Base-by-base conservation (phyloP, 2,113 vertebrate species). In the Candoia aspera region DNA sequence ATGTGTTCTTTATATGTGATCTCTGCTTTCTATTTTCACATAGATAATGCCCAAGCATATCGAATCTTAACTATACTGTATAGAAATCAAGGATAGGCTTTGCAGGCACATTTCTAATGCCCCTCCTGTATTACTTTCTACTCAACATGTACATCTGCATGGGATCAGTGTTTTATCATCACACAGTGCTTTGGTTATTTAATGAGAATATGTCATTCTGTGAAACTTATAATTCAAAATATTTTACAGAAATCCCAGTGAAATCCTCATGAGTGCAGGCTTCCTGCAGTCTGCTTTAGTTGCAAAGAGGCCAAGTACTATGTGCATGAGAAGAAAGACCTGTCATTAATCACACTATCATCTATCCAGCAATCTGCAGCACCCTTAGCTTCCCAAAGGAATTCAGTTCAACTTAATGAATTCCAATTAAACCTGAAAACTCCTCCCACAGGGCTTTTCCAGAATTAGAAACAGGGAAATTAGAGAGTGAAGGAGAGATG, bases 201-300 rank as follows among this genome's bases (percentile, higher is more conserved):
- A 15, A 84, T 86, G 42, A 37, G 5, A 92, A 93, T 91, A 57
- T 79, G 62, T 90, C 17, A 89, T 17, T 10, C 29, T 90, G 46
- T 49, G 79, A 92, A 88, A 55, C 15, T 46, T 33, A 87, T 15
- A 2, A 83, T 90, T 92, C 9, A 4, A 92, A 94, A 91, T 46
- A 24, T 24, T 23, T 86, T 86, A 42, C 26, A 54, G 57, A 58
- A 87, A 87, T 46, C n/a, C 49, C 59, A 86, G 9, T 21, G 21
- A 79, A 79, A 79, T 42, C 73, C 17, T 79, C 73, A 9, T 42
- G 19, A 42, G 33, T 42, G n/a, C 73, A 42, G 42, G 17, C 17
- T 42, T 17, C 19, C 10, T 42, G 33, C 8, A 79, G 33, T 21
- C 17, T 79, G 73, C 33, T 79, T 79, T 79, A 79, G 33, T 23